Evolutionary conservation across 2,797 vertebrate species (phyloP).

Genomic region (Protonibea diacanthus): DNA sequence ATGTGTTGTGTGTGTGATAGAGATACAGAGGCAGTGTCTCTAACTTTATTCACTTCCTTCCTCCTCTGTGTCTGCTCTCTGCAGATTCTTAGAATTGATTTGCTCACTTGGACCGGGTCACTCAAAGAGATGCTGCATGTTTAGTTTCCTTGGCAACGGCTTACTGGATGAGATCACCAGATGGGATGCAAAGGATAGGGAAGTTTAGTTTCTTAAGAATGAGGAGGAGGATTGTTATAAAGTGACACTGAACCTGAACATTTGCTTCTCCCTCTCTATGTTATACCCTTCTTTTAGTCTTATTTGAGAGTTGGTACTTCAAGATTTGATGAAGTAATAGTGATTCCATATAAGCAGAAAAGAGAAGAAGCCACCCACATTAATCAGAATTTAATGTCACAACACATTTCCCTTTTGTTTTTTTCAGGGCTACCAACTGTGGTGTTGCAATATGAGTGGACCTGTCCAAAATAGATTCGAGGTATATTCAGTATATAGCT

Average conservation of each 20-base stretch:
- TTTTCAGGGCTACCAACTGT: too few relatives aligned
- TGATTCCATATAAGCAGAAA: not conserved
- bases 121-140: constrained; percentile 14
- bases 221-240: too few relatives aligned
- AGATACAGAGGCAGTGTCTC: not conserved
- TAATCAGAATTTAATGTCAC: not conserved
- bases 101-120: constrained; percentile 12
- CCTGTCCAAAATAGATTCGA: not conserved
- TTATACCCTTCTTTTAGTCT: constrained; percentile 24
- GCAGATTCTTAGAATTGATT: constrained; percentile 40
- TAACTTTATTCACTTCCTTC: not conserved
- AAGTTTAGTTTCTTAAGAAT: not conserved
- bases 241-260: not conserved
- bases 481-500: not conserved
- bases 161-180: not conserved
- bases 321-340: not conserved
- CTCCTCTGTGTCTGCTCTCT: constrained; percentile 12
- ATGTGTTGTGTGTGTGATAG: not conserved
- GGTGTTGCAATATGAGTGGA: not conserved
- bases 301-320: not conserved
- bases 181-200: constrained; percentile 15
- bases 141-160: constrained; percentile 22
- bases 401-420: not conserved
- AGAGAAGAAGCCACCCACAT: not conserved
- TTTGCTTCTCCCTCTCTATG: not conserved